phyloP scores from a whole-genome alignment of 2,113 vertebrate species.

The Lepus europaeus region DNA sequence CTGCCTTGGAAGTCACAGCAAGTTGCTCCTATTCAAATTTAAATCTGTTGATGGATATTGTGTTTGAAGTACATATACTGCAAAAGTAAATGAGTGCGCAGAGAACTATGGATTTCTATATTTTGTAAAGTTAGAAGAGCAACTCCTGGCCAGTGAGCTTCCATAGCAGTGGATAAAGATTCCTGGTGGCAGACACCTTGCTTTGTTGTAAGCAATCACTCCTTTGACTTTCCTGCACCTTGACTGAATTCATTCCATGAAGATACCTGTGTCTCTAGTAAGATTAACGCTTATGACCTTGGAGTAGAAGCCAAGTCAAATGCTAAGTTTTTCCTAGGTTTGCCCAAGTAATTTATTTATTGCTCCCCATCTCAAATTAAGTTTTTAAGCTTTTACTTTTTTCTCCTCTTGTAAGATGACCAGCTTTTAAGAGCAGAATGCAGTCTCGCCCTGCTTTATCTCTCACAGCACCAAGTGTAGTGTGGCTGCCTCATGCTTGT shows the following conservation, averaged over 20 bases:
- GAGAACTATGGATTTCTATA: not conserved
- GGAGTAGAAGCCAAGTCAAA: not conserved
- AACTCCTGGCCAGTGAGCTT: not conserved
- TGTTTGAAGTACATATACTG: not conserved
- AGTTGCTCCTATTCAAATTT: not conserved
- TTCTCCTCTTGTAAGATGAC: no score
- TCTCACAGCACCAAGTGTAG: not conserved
- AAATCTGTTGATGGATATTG: not conserved
- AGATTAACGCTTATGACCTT: not conserved
- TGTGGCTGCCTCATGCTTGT: not conserved
- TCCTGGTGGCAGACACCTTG: fast-evolving
- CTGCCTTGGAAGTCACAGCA: not conserved
- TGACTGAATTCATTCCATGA: not conserved
- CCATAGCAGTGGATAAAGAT: not conserved
- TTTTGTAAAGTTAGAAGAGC: conserved; percentile 28
- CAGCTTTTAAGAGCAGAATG: not conserved
- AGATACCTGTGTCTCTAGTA: not conserved
- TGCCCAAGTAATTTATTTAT: no score
- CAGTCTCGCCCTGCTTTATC: not conserved
- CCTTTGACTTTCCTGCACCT: not conserved
- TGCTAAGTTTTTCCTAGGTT: not conserved
- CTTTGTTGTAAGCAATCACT: not conserved
- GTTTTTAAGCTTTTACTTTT: no score
- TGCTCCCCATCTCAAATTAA: no score
- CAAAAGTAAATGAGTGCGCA: not conserved